Percentiles rank a stretch among this genome's conserved stretches.
Evolutionary conservation across 1,140 invertebrate species (phyloP).

Genomic region (Meloidogyne exigua): DNA sequence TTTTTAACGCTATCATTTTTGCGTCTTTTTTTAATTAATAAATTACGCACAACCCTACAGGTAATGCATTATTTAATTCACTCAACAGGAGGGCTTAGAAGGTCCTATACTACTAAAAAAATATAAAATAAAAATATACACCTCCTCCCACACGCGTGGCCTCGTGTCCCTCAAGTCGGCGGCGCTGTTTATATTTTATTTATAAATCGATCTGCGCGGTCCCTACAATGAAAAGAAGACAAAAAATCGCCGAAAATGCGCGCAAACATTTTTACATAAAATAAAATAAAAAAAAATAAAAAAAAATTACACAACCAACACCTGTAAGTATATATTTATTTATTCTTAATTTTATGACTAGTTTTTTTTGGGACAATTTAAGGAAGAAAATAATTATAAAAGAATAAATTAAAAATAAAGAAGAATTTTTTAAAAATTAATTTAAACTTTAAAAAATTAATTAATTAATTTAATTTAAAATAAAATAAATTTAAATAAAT

Average conservation of each 20-base stretch:
- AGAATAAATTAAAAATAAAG: no score
- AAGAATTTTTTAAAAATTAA: no score
- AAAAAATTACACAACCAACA: neutral
- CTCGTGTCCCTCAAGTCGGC: neutral
- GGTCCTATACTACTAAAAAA: no score
- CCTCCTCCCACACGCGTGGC: neutral
- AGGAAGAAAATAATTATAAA: neutral
- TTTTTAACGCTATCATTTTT: no score
- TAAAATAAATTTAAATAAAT: no score
- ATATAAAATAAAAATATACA: neutral
- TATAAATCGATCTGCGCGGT: slow-evolving; percentile 3
- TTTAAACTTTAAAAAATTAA: no score
- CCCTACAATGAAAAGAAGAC: neutral
- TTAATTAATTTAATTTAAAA: no score
- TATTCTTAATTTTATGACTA: neutral
- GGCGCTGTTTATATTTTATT: neutral
- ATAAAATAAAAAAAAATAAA: no score
- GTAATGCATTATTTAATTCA: no score
- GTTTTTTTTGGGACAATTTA: neutral
- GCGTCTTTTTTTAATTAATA: no score
- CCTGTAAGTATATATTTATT: neutral
- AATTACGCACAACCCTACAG: no score
- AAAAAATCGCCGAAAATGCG: slow-evolving; percentile 4
- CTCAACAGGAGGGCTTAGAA: no score
- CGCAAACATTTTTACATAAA: neutral